Evolutionary conservation across 2,113 vertebrate species (phyloP), one percentile per base, ranked within the genome.

Genomic region (Elachura formosa): DNA sequence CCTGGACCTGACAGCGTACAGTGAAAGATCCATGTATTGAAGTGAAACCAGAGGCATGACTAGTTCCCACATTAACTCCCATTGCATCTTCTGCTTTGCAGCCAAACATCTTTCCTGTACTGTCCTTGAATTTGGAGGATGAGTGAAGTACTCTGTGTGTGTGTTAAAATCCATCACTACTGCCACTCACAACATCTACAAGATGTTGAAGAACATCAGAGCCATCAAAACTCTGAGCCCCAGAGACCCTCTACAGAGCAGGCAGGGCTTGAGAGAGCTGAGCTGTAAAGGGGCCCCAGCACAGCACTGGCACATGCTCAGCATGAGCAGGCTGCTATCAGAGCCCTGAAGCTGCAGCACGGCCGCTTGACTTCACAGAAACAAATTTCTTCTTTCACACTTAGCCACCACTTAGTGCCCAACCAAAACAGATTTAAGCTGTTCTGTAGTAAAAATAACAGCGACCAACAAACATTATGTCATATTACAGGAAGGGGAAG

Each of bases 401-500:
- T 28, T 19, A 90, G 71, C 34, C 67, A 69, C 26, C 58, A 54
- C 38, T 96, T 76, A 83, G 78, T 22, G 51, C 31, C 52, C 64
- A 91, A 48, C 23, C 51, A 36, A 81, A 93, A 86, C 8, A 94
- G 43, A 86, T 77, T 74, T 81, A 93, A 93, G 61, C 64, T 92
- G 68, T 59, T 87, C 64, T 0, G 0, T 6, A 56, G n/a, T 56
- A 89, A 94, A 95, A 94, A 94, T 84, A 90, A 94, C 68, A 78
- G n/a, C 12, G 0, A 93, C n/a, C 48, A 76, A 64, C 38, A 94
- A 89, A 38, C 10, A 25, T 43, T n/a, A 68, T 38, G 46, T 87
- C 87, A 93, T 81, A 78, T 87, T 52, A 88, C 83, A 89, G 89
- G 72, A 91, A 78, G 43, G 59, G 48, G 84, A 91, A 95, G 82